These are phyloP conservation scores for Drosophila ananassae DNA, from an alignment of 1,140 invertebrate genomes.

Conservation along the genomic window DNA sequence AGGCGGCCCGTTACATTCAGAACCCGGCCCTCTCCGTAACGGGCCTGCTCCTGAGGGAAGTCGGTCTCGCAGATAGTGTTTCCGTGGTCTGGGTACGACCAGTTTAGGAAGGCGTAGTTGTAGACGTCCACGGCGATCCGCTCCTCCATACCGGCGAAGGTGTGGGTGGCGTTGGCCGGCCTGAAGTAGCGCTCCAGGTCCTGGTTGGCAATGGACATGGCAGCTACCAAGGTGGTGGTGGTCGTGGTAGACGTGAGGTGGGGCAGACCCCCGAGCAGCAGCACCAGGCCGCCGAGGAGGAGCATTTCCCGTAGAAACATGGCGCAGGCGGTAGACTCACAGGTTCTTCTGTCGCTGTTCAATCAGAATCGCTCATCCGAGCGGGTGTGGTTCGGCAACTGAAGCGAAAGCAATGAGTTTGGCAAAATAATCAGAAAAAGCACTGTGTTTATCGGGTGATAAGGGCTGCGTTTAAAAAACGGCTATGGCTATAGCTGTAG, in stretches of 20 bases:
- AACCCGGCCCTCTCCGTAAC: constrained; percentile 88
- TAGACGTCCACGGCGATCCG: constrained; percentile 71
- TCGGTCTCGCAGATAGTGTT: constrained; percentile 52
- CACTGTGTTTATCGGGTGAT: constrained; percentile 21
- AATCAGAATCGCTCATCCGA: constrained; percentile 10
- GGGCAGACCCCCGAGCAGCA: constrained; percentile 66
- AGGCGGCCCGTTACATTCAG: constrained; percentile 86
- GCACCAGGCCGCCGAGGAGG: constrained; percentile 50
- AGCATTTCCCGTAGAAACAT: constrained; percentile 64
- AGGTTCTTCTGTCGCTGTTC: constrained; percentile 10
- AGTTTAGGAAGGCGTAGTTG: constrained; percentile 78
- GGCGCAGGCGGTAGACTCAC: constrained; percentile 6
- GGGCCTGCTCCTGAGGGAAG: constrained; percentile 86
- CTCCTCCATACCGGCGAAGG: constrained; percentile 62
- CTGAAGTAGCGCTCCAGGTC: constrained; percentile 81
- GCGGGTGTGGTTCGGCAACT: constrained; percentile 29
- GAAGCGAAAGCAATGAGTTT: constrained; percentile 39
- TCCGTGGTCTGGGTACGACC: constrained; percentile 66
- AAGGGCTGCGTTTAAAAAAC: constrained; percentile 27
- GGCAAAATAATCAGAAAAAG: constrained; percentile 15
- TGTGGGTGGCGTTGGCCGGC: constrained; percentile 63
- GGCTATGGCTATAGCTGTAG: neutral
- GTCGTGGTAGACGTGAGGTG: constrained; percentile 71
- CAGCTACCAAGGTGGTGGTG: constrained; percentile 72
- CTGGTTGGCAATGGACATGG: constrained; percentile 81